Evolutionary conservation across 2,888 invertebrate species (phyloP), one percentile per base, ranked within the genome.

Genomic region (Phengaris alcon): DNA sequence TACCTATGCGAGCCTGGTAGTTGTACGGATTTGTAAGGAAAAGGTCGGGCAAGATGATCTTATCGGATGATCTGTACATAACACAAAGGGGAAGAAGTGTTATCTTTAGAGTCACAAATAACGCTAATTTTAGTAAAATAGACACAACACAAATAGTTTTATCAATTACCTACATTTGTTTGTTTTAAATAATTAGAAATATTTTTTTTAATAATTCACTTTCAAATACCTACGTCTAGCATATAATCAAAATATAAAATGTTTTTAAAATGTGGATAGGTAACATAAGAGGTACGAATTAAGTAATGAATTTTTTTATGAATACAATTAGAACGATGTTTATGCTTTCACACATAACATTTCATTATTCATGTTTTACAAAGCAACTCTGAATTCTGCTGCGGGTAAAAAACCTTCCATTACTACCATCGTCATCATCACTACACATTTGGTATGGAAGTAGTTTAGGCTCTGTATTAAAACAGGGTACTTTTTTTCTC

Each of bases 301-400:
- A 59, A 59, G 59, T 59, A 59, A 59, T 59, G 59, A 59, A 59
- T 59, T 59, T 59, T 35, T 59, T 59, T 59, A 59, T 59, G 59
- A 59, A 59, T 59, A 59, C 22, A 35, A 9, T 59, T 59, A 59
- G 22, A 59, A 4, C 35, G 35, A 59, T 59, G 59, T 59, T 59
- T 10, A 59, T 59, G 59, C 59, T 59, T 59, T 59, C 59, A 59
- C 59, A 59, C 59, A 59, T 59, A 35, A 35, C 4, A 22, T 22
- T 59, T 59, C 22, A 35, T 35, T 59, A 59, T 22, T 22, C 59
- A 22, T 10, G 5, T 59, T 59, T 59, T 59, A 22, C 59, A 59
- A 59, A 59, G 10, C 22, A 22, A 9, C 22, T 59, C 10, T 22
- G 22, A 22, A 59, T 22, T 22, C 59, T 22, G 59, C 59, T 59